These are phyloP conservation scores for Drosophila cyrtoloma DNA, from an alignment of 2,888 invertebrate genomes.

Conservation along the genomic window DNA sequence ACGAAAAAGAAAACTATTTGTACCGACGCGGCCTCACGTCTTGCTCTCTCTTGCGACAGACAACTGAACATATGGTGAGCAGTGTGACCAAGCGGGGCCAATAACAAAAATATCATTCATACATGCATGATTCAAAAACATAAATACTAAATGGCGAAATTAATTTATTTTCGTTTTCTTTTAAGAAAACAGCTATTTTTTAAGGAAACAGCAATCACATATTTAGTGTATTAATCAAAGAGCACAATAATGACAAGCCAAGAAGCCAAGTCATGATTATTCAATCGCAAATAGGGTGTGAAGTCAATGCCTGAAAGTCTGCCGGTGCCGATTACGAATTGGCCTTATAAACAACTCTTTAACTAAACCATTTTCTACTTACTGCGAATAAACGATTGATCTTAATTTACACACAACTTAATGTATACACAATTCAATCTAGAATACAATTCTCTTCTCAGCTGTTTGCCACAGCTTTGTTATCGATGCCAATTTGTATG, in stretches of 20 bases:
- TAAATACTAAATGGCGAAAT: constrained; percentile 5
- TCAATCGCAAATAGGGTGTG: not conserved
- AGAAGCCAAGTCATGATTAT: not conserved
- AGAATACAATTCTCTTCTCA: constrained; percentile 25
- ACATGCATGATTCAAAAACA: no score
- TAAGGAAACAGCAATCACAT: not conserved
- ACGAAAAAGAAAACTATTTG: constrained; percentile 46
- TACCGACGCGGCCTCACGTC: constrained; percentile 52
- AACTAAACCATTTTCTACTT: constrained; percentile 12
- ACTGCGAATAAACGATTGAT: constrained; percentile 15
- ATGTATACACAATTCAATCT: constrained; percentile 27
- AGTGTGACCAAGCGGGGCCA: constrained; percentile 32
- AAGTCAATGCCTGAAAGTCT: no score
- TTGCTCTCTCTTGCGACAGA: constrained; percentile 27
- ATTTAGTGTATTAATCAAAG: not conserved
- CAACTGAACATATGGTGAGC: constrained; percentile 50
- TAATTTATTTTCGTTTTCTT: not conserved
- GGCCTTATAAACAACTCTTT: not conserved
- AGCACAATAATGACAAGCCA: not conserved
- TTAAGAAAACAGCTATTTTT: not conserved
- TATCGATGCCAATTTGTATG: not conserved
- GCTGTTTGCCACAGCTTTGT: constrained; percentile 25
- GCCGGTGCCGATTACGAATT: not conserved
- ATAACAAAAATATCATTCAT: constrained; percentile 4
- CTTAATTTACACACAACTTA: not conserved